These are phyloP conservation scores for Trialeurodes vaporariorum DNA, from an alignment of 1,140 invertebrate species.

Conservation along the genomic window DNA sequence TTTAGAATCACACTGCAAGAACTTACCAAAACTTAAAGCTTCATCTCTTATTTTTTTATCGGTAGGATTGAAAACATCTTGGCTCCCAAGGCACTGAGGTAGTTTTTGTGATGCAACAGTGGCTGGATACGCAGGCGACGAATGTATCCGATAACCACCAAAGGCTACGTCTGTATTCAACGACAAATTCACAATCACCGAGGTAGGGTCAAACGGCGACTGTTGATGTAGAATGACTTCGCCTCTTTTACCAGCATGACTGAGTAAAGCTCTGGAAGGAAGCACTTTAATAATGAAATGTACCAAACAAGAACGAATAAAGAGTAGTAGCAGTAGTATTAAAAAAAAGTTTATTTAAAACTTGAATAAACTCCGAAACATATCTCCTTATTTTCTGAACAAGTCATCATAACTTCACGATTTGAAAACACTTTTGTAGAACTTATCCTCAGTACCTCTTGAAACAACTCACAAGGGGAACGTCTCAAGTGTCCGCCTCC, in stretches of 20 bases:
- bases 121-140: constrained; percentile 40
- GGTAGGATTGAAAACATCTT: constrained; percentile 54
- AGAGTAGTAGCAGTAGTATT: neutral
- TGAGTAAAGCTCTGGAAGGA: constrained; percentile 64
- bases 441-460: no score
- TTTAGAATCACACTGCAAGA: no score
- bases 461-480: no score
- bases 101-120: constrained; percentile 27
- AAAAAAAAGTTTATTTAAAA: neutral
- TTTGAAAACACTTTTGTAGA: no score
- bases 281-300: constrained; percentile 31
- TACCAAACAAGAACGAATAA: neutral
- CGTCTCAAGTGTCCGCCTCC: no score
- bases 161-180: constrained; percentile 33
- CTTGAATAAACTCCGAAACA: no score
- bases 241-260: constrained; percentile 67
- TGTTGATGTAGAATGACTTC: constrained; percentile 66
- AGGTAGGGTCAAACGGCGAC: constrained; percentile 73
- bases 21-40: constrained; percentile 19
- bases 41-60: constrained; percentile 28
- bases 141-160: constrained; percentile 52
- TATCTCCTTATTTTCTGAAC: no score
- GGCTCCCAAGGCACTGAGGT: constrained; percentile 37
- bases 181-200: constrained; percentile 37
- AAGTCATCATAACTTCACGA: no score